These are phyloP conservation scores for Halcyon senegalensis DNA, from an alignment of 2,113 vertebrate species.

Conservation along the genomic window DNA sequence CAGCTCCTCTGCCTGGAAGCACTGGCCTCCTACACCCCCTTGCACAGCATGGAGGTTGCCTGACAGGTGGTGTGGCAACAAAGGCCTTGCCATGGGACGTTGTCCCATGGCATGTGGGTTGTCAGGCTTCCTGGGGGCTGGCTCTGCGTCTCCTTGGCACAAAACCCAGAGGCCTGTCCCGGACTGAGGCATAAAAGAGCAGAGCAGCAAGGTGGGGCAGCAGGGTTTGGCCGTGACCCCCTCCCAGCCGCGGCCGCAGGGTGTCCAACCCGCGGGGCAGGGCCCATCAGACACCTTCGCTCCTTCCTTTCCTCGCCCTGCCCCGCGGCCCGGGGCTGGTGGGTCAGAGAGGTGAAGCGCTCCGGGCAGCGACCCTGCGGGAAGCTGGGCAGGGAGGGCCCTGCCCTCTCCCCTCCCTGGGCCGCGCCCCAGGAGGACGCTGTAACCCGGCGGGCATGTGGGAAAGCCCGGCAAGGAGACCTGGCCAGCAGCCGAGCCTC, in stretches of 20 bases:
- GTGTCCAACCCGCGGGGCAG: too few species aligned
- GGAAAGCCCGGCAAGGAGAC: background rate
- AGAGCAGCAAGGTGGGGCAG: background rate
- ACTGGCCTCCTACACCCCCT: accelerated
- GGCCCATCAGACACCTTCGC: background rate
- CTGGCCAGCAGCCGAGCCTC: background rate
- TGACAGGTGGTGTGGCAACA: accelerated
- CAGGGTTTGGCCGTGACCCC: background rate
- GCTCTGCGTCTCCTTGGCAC: background rate
- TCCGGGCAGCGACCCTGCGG: background rate
- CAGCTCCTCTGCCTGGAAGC: background rate
- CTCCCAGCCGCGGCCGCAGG: background rate
- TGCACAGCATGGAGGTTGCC: background rate
- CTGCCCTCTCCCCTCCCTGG: background rate
- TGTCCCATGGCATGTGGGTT: accelerated
- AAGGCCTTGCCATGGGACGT: accelerated
- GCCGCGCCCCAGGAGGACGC: too few species aligned
- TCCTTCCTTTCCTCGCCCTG: background rate
- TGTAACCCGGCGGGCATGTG: background rate
- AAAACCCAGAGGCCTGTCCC: background rate
- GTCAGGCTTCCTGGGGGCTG: too few species aligned
- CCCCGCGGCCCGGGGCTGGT: background rate
- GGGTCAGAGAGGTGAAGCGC: too few species aligned
- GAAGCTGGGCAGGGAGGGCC: too few species aligned
- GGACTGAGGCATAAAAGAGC: too few species aligned